Evolutionary conservation across 1,140 invertebrate genomes (phyloP), one percentile per base, ranked within the genome.

Genomic region (Physella acuta): DNA sequence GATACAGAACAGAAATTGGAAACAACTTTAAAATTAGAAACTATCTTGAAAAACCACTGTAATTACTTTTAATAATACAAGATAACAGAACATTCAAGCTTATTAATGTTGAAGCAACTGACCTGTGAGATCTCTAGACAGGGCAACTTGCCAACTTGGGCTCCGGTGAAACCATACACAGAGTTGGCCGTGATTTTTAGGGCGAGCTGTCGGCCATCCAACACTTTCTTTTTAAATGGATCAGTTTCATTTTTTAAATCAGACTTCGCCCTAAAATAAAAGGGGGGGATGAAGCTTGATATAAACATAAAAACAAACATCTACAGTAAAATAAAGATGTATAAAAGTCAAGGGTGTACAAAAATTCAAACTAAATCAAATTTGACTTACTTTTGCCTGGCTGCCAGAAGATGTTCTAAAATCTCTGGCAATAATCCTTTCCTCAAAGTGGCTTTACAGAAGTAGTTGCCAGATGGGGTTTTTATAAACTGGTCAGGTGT

Each of bases 131-230:
- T 99, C 88, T 99, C 97, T 70, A 99, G 87, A 87, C 98, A 99
- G 0, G 98, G 98, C 62, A 99, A 85, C 86, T 99, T 99, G 20
- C 98, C 98, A 62, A 97, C 93, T 88, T 99, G 96, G 14, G 98
- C 98, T 17, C 98, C 98, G 36, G 98, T 99, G 83, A 99, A 99
- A 58, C 98, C 98, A 87, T 99, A 99, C 0, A 99, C 98, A 34
- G 97, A 99, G 63, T 99, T 99, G 0, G 98, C 98, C 75, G 94
- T 97, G 36, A 99, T 96, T 88, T 99, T 99, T 68, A 99, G 88
- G 59, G 98, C 98, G 71, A 99, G 88, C 82, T 99, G 98, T 75
- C 98, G 86, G 73, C 97, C 97, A 89, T 99, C 96, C 34, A 99
- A 85, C 1, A 99, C 95, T 77, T 95, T 95, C 77, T 92, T 90